Evolutionary conservation across 2,888 invertebrate species (phyloP), one percentile per base, ranked within the genome.

Genomic region (Dasypogon diadema): DNA sequence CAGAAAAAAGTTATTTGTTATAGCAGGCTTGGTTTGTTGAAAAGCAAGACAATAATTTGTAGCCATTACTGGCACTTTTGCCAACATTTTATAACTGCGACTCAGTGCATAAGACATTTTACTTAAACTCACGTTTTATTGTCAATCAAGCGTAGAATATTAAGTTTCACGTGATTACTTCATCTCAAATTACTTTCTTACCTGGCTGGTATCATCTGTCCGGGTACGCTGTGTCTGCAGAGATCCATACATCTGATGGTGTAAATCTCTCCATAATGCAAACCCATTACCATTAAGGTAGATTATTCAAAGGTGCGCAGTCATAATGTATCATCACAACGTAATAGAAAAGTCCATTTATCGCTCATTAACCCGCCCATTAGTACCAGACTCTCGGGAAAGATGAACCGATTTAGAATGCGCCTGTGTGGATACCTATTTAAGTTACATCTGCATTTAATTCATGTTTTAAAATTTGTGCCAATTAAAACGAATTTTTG

Each of bases 401-500:
- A 26, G 30, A 5, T 51, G 51, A 16, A 18, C n/a, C 56, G 65
- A 48, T 34, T 30, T 18, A 68, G 37, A 46, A 65, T 22, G 24
- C 21, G 37, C 26, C 37, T 63, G 8, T 18, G 21, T 16, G 8
- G 8, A 30, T 3, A 30, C 30, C 4, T 30, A 0, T 42, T 42
- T 12, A 10, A 42, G n/a, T 3, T 42, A n/a, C 42, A 12, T 6
- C 65, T 48, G 65, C 65, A 21, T 48, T 21, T 68, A 48, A 68
- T 68, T 68, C 65, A 68, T 68, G 48, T 68, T 68, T 68, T 48
- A 68, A 48, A 68, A 68, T 68, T 65, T 68, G 65, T 48, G 65
- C 65, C 65, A 68, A 68, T 68, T 68, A 68, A 48, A 68, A 46
- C 48, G 70, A 46, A 70, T 70, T 18, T 65, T 51, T 54, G 70